Percentiles rank a stretch among this genome's conserved stretches.
These are phyloP conservation scores for Melolontha melolontha DNA, from an alignment of 2,888 invertebrate species.

Conservation along the genomic window DNA sequence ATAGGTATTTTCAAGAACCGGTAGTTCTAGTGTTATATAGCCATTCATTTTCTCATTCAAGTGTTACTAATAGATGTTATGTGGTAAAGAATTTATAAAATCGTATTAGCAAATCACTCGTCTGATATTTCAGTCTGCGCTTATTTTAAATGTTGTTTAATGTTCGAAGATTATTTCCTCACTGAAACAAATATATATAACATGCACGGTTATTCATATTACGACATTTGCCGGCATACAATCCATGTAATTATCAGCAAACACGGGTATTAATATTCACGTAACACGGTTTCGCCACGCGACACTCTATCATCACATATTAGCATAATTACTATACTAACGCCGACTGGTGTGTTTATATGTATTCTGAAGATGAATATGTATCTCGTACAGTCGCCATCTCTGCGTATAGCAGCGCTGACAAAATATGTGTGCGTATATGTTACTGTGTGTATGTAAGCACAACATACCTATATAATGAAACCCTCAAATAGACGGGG, in stretches of 20 bases:
- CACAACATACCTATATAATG: conserved; percentile 3
- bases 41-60: too few relatives aligned
- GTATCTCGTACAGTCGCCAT: conserved; percentile 11
- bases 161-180: too few relatives aligned
- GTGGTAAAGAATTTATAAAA: too few relatives aligned
- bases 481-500: conserved; percentile 23
- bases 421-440: conserved; percentile 5
- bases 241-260: conserved; percentile 23
- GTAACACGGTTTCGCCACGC: conserved; percentile 17
- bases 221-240: not conserved
- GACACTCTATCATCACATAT: conserved; percentile 29
- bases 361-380: conserved; percentile 22
- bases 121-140: too few relatives aligned
- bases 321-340: conserved; percentile 29
- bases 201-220: not conserved
- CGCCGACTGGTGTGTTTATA: conserved; percentile 20
- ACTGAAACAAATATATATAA: too few relatives aligned
- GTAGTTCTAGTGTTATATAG: too few relatives aligned
- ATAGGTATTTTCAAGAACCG: too few relatives aligned
- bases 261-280: conserved; percentile 25
- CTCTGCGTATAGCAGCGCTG: conserved; percentile 3
- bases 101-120: too few relatives aligned
- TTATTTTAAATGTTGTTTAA: too few relatives aligned
- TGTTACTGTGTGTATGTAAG: not conserved
- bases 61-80: too few relatives aligned